Conservation (phyloP, 2,888 invertebrate genomes). For the Polyommatus iphigenia region DNA sequence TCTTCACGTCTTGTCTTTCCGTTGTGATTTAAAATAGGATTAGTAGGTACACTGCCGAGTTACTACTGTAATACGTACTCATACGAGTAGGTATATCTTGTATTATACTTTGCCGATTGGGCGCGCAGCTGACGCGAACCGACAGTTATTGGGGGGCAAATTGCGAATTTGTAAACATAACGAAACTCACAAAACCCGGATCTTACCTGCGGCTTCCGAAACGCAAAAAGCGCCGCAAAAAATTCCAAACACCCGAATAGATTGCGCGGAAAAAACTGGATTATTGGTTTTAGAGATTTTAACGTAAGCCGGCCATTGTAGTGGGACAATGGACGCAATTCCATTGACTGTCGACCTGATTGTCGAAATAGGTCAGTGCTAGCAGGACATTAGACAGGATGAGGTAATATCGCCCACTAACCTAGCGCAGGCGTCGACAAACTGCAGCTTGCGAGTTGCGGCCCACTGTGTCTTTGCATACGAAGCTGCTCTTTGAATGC, state of each 20-base stretch:
- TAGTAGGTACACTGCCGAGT: too few species aligned
- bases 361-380: conserved; percentile 71
- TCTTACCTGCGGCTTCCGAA: conserved; percentile 81
- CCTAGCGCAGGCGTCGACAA: conserved; percentile 26
- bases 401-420: conserved; percentile 55
- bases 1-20: too few species aligned
- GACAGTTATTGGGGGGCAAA: conserved; percentile 74
- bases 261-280: conserved; percentile 68
- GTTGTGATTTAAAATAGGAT: too few species aligned
- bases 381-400: conserved; percentile 63
- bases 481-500: neutral
- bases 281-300: conserved; percentile 61
- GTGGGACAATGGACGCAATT: conserved; percentile 47
- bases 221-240: conserved; percentile 69
- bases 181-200: conserved; percentile 73
- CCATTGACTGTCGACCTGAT: conserved; percentile 66
- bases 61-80: too few species aligned
- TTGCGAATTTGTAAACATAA: conserved; percentile 76
- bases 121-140: conserved; percentile 68
- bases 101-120: conserved; percentile 51
- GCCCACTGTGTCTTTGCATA: neutral
- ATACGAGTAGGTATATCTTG: too few species aligned
- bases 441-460: neutral
- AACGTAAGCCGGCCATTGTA: conserved; percentile 41
- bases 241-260: conserved; percentile 70